Conservation (phyloP, 2,888 invertebrate genomes). For the Lapara coniferarum region DNA sequence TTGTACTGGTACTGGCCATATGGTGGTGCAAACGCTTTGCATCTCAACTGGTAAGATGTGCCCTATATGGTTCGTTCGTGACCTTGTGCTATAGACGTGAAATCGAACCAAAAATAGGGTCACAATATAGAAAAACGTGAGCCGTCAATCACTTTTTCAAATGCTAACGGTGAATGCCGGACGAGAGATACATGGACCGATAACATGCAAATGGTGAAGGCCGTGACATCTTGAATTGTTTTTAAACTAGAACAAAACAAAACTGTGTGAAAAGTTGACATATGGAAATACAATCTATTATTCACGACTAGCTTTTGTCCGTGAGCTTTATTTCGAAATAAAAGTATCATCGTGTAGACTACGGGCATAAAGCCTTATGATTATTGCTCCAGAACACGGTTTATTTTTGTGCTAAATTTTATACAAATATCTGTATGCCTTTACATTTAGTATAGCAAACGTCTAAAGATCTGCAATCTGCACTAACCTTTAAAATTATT, state of each 20-base stretch:
- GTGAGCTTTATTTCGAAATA: no score
- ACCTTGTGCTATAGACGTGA: conserved; percentile 51
- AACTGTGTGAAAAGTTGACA: not conserved
- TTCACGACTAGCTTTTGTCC: no score
- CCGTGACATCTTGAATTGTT: conserved; percentile 18
- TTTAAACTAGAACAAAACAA: conserved; percentile 19
- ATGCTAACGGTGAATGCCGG: conserved; percentile 25
- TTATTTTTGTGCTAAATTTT: no score
- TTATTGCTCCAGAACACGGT: no score
- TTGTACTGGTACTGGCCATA: conserved; percentile 54
- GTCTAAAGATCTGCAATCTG: no score
- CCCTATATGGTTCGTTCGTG: conserved; percentile 62
- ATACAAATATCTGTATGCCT: no score
- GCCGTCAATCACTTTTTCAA: conserved; percentile 15
- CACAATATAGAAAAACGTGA: conserved; percentile 31
- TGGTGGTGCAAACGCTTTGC: conserved; percentile 55
- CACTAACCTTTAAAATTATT: no score
- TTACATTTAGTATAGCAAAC: no score
- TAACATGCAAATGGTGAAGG: conserved; percentile 24
- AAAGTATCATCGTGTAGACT: no score
- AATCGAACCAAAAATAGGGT: conserved; percentile 51
- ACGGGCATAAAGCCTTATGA: no score
- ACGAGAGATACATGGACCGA: conserved; percentile 16
- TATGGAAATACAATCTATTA: no score
- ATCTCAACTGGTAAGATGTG: conserved; percentile 53